Percentiles rank a stretch among this genome's conserved stretches.
phyloP scores from a whole-genome alignment of 2,113 vertebrate genomes.

The Fulica atra region DNA sequence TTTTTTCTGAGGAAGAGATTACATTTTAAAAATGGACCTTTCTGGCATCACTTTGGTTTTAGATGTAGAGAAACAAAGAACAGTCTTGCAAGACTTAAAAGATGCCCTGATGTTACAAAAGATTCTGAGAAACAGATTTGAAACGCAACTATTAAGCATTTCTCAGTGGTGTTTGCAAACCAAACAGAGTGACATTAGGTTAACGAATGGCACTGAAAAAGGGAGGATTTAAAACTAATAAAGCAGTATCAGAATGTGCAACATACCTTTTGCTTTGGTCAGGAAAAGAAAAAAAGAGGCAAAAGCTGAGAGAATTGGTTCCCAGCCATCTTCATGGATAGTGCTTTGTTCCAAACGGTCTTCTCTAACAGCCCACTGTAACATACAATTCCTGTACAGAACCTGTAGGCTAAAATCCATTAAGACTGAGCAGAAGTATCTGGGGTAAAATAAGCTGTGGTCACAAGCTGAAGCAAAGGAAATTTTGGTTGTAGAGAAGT shows the following conservation, averaged over 20 bases:
- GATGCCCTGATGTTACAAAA: not conserved
- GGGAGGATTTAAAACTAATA: not conserved
- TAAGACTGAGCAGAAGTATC: not conserved
- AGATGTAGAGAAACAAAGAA: not conserved
- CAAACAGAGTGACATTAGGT: not conserved
- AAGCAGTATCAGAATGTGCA: not conserved
- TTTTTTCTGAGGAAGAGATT: not conserved
- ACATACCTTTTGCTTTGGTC: not conserved
- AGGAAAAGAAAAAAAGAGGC: too few species aligned
- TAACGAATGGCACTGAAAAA: not conserved
- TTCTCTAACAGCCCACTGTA: not conserved
- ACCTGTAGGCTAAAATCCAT: not conserved
- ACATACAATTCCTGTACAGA: not conserved
- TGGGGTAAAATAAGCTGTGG: not conserved
- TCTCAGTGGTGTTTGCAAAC: not conserved
- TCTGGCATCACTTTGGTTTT: not conserved
- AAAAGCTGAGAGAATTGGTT: not conserved
- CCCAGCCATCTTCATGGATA: not conserved
- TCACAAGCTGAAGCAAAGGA: not conserved
- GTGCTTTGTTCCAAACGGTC: not conserved
- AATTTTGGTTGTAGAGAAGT: not conserved
- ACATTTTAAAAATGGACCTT: not conserved
- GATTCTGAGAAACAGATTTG: not conserved
- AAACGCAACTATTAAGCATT: not conserved
- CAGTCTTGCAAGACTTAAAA: not conserved